A percentile compares a stretch with the other conserved stretches of the same genome.
Conservation (phyloP, 2,888 invertebrate genomes). For the Merodon equestris region DNA sequence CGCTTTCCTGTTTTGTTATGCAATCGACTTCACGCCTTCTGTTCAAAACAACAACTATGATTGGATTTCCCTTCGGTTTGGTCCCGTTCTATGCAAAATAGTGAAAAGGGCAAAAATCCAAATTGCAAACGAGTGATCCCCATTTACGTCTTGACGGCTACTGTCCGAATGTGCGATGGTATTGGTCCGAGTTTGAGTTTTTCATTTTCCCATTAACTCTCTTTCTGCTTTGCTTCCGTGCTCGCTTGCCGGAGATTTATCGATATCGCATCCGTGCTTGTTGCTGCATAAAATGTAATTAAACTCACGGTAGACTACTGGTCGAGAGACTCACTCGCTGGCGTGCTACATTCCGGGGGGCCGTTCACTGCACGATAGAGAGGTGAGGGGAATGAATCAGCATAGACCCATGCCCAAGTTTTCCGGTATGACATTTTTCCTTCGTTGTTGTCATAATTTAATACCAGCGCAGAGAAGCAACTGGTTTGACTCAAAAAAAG, state of each 20-base stretch:
- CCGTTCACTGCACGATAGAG: too few species aligned
- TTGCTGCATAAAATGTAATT: slow-evolving; percentile 59
- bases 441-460: slow-evolving; percentile 19
- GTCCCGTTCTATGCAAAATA: not conserved
- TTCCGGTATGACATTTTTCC: not conserved
- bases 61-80: slow-evolving; percentile 37
- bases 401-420: too few species aligned
- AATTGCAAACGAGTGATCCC: slow-evolving; percentile 51
- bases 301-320: slow-evolving; percentile 25
- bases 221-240: slow-evolving; percentile 49
- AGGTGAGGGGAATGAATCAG: too few species aligned
- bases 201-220: slow-evolving; percentile 11
- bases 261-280: slow-evolving; percentile 54
- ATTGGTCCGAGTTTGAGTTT: too few species aligned
- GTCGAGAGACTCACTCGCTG: not conserved
- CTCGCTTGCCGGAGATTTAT: slow-evolving; percentile 50
- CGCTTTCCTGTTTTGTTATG: not conserved
- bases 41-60: slow-evolving; percentile 13
- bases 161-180: not conserved
- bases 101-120: not conserved
- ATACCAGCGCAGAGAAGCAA: not conserved
- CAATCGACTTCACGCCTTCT: not conserved
- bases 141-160: slow-evolving; percentile 18
- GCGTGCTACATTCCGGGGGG: not conserved
- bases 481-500: slow-evolving; percentile 6